Percentiles rank a stretch among this genome's conserved stretches.
These are phyloP conservation scores for Dipodomys stephensi DNA, from an alignment of 2,113 vertebrate genomes.

Conservation along the genomic window DNA sequence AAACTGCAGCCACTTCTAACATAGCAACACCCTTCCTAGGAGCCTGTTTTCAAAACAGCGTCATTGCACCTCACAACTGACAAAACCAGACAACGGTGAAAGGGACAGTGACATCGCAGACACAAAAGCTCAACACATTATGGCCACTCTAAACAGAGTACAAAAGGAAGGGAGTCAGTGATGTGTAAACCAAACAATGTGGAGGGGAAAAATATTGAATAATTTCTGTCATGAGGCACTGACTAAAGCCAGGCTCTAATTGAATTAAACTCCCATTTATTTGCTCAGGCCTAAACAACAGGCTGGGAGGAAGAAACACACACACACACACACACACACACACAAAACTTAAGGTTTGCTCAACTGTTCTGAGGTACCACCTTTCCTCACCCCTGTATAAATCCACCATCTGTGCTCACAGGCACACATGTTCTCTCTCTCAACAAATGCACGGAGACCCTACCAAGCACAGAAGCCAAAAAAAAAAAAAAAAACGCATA, in stretches of 20 bases:
- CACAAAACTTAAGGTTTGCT: conserved; percentile 90
- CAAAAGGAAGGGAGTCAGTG: conserved; percentile 96
- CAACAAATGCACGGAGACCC: conserved; percentile 95
- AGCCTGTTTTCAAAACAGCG: conserved; percentile 88
- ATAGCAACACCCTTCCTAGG: conserved; percentile 75
- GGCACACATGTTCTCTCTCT: conserved; percentile 96
- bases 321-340: background rate
- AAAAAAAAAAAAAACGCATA: conserved; percentile 84
- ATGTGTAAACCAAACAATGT: conserved; percentile 98
- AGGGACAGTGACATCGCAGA: conserved; percentile 94
- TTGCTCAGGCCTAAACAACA: conserved; percentile 95
- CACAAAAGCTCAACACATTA: conserved; percentile 97
- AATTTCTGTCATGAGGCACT: conserved; percentile 94
- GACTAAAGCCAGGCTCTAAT: conserved; percentile 96
- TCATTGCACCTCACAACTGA: conserved; percentile 90
- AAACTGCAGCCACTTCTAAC: conserved; percentile 75
- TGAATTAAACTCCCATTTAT: conserved; percentile 99
- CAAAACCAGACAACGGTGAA: conserved; percentile 93
- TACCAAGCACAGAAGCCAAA: conserved; percentile 94
- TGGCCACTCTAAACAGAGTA: conserved; percentile 91
- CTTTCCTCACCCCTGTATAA: conserved; percentile 95
- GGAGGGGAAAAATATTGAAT: conserved; percentile 93
- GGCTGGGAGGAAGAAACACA: conserved; percentile 84
- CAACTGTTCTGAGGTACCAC: conserved; percentile 95
- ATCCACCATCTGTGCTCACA: conserved; percentile 98